These are phyloP conservation scores for Iselma pallidipennis DNA, from an alignment of 2,888 invertebrate genomes.

Conservation along the genomic window DNA sequence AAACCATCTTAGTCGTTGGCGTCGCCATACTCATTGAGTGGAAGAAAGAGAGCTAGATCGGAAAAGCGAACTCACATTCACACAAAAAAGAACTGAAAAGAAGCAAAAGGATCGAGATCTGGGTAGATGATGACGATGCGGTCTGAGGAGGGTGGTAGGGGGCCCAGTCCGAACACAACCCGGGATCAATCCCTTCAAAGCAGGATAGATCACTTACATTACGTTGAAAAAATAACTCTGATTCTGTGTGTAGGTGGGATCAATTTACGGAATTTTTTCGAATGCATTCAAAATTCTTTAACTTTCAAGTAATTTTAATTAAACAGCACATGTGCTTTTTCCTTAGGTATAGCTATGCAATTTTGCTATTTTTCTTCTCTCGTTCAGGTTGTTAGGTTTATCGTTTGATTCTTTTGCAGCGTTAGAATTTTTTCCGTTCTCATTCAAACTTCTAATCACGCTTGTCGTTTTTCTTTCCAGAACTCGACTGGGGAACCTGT, in stretches of 20 bases:
- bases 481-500: constrained; percentile 74
- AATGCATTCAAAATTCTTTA: too few relatives aligned
- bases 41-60: background rate
- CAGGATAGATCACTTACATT: too few relatives aligned
- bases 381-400: background rate
- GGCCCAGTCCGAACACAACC: background rate
- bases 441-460: constrained; percentile 2
- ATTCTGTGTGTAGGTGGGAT: too few relatives aligned
- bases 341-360: background rate
- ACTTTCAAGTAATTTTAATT: too few relatives aligned
- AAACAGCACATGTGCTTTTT: too few relatives aligned
- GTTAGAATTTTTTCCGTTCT: background rate
- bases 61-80: constrained; percentile 33
- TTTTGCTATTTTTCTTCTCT: background rate
- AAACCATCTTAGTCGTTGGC: background rate
- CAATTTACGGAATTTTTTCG: too few relatives aligned
- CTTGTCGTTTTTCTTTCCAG: constrained; percentile 57
- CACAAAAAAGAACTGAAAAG: constrained; percentile 26
- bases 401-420: background rate
- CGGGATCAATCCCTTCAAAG: background rate
- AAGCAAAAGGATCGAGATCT: constrained; percentile 21
- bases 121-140: constrained; percentile 27
- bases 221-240: too few relatives aligned
- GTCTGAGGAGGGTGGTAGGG: constrained; percentile 13
- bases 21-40: background rate